phyloP scores from a whole-genome alignment of 2,113 vertebrate species.

The Rallus limicola region DNA sequence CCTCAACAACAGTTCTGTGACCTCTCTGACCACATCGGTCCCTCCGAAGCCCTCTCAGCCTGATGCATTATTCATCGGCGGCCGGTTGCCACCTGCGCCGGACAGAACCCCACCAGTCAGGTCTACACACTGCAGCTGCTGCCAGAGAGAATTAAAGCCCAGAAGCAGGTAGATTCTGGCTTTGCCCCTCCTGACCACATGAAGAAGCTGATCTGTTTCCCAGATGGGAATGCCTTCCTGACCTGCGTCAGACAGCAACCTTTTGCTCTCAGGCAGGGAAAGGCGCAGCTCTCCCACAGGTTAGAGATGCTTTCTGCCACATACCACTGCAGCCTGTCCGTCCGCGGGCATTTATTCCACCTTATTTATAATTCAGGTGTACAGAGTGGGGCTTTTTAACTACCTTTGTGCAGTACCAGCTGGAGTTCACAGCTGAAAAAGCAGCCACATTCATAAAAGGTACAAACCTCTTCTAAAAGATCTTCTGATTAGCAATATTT shows the following conservation, averaged over 20 bases:
- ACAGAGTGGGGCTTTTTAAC: conserved; percentile 30
- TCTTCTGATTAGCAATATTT: conserved; percentile 4
- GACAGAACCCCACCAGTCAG: background rate
- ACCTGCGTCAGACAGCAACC: background rate
- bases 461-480: background rate
- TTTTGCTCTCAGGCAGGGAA: background rate
- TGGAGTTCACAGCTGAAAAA: background rate
- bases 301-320: background rate
- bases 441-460: background rate
- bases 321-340: background rate
- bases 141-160: background rate
- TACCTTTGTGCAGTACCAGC: conserved; percentile 7
- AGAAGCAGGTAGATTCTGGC: background rate
- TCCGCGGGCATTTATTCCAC: background rate
- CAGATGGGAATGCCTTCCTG: background rate
- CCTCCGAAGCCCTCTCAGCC: conserved; percentile 55
- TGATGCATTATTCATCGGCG: conserved; percentile 28
- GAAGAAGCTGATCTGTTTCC: background rate
- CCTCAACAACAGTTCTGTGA: conserved; percentile 50
- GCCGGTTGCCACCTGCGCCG: background rate
- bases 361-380: background rate
- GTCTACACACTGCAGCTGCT: background rate
- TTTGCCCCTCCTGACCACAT: background rate
- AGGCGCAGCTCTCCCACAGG: background rate
- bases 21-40: conserved; percentile 52